A percentile compares a stretch with the other conserved stretches of the same genome.
phyloP scores from a whole-genome alignment of 2,888 invertebrate species.

The Mythimna impura region DNA sequence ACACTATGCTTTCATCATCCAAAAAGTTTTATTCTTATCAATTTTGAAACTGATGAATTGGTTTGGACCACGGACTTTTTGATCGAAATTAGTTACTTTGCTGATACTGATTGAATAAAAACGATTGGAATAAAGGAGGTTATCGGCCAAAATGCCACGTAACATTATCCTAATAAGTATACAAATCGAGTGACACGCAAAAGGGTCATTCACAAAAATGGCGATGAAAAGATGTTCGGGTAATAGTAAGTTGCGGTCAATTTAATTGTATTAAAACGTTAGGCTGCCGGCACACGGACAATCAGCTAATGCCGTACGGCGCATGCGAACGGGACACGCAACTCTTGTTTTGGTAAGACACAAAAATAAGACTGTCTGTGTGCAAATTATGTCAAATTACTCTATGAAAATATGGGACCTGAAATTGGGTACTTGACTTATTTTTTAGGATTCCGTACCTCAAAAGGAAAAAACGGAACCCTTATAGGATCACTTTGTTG shows the following conservation, averaged over 20 bases:
- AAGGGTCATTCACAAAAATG: slow-evolving; percentile 86
- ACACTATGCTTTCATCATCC: not conserved
- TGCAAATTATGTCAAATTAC: slow-evolving; percentile 42
- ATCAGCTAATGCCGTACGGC: slow-evolving; percentile 87
- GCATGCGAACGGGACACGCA: slow-evolving; percentile 87
- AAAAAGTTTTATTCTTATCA: not conserved
- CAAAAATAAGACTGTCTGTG: slow-evolving; percentile 50
- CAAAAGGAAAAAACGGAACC: too few relatives aligned
- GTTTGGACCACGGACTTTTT: not conserved
- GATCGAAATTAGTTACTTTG: slow-evolving; percentile 6
- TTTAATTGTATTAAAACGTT: slow-evolving; percentile 90
- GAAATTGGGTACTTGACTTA: too few relatives aligned
- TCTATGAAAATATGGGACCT: slow-evolving; percentile 8
- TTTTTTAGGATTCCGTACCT: too few relatives aligned
- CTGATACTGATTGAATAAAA: slow-evolving; percentile 44
- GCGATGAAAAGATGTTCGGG: slow-evolving; percentile 84
- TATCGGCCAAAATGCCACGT: slow-evolving; percentile 64
- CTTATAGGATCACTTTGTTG: too few relatives aligned
- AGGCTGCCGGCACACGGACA: slow-evolving; percentile 84
- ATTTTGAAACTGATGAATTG: not conserved
- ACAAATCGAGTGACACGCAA: slow-evolving; percentile 80
- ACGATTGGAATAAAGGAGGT: slow-evolving; percentile 56
- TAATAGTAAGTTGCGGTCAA: slow-evolving; percentile 85
- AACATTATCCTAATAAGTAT: slow-evolving; percentile 82
- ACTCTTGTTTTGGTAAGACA: slow-evolving; percentile 71